These are phyloP conservation scores for Pitta sordida DNA, from an alignment of 2,113 vertebrate species.

Conservation along the genomic window DNA sequence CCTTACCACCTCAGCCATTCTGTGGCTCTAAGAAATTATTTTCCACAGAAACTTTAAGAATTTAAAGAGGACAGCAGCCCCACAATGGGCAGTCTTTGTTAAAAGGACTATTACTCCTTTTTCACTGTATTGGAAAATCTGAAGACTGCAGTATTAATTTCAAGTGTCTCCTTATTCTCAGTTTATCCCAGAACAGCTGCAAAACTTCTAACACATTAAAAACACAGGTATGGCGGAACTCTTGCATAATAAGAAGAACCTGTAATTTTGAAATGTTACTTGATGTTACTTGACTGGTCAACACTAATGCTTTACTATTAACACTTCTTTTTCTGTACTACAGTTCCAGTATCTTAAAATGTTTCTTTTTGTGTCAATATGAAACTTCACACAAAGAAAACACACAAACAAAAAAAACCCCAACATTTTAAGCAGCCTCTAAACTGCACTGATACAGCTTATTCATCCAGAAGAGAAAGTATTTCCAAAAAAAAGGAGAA, in stretches of 20 bases:
- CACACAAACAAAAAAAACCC: not conserved
- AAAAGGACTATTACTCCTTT: not conserved
- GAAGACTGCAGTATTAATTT: not conserved
- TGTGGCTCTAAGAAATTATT: not conserved
- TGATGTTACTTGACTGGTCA: not conserved
- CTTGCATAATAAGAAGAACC: not conserved
- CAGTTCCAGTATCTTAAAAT: not conserved
- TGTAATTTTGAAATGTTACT: not conserved
- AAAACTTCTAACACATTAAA: not conserved
- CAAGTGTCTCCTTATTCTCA: not conserved
- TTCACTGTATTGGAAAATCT: not conserved
- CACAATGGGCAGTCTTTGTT: not conserved
- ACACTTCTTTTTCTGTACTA: not conserved
- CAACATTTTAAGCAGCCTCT: not conserved
- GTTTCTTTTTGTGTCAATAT: not conserved
- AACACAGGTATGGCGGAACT: not conserved
- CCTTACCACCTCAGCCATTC: not conserved
- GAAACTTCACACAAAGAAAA: not conserved
- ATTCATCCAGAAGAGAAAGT: not conserved
- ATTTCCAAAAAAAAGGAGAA: not conserved
- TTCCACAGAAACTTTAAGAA: not conserved
- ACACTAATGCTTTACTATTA: not conserved
- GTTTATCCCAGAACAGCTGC: not conserved
- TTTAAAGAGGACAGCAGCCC: not conserved
- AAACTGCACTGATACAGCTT: not conserved